These are phyloP conservation scores for Phoenicopterus ruber DNA, from an alignment of 2,113 vertebrate species.

Conservation along the genomic window DNA sequence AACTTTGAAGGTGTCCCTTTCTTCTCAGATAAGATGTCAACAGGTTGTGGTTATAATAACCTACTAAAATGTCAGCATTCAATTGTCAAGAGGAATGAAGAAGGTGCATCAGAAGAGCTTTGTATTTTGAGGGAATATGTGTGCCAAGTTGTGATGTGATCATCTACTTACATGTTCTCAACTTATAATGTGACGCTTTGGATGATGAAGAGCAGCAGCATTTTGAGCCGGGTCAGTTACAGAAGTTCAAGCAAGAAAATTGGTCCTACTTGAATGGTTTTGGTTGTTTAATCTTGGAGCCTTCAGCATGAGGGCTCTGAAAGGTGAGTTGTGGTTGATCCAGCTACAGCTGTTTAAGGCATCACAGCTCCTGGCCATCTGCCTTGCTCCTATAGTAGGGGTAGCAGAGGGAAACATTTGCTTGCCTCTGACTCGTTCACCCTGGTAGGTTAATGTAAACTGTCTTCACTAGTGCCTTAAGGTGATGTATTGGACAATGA, in stretches of 20 bases:
- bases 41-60: background rate
- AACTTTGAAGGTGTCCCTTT: background rate
- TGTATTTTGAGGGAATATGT: background rate
- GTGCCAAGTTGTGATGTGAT: background rate
- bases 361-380: background rate
- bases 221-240: background rate
- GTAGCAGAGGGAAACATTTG: background rate
- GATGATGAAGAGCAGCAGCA: background rate
- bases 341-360: background rate
- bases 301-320: conserved; percentile 23
- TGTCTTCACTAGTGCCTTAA: background rate
- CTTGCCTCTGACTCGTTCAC: background rate
- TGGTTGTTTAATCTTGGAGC: conserved; percentile 6
- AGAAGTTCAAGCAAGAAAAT: conserved; percentile 14
- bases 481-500: background rate
- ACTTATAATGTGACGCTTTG: background rate
- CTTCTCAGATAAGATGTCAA: background rate
- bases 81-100: background rate
- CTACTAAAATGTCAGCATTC: background rate
- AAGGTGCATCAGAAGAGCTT: background rate
- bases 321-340: conserved; percentile 44
- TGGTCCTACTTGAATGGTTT: conserved; percentile 13
- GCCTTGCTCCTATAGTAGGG: background rate
- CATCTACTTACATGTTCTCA: background rate
- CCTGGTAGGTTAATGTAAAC: background rate